phyloP scores from a whole-genome alignment of 2,888 invertebrate genomes.

The Ischnura elegans region DNA sequence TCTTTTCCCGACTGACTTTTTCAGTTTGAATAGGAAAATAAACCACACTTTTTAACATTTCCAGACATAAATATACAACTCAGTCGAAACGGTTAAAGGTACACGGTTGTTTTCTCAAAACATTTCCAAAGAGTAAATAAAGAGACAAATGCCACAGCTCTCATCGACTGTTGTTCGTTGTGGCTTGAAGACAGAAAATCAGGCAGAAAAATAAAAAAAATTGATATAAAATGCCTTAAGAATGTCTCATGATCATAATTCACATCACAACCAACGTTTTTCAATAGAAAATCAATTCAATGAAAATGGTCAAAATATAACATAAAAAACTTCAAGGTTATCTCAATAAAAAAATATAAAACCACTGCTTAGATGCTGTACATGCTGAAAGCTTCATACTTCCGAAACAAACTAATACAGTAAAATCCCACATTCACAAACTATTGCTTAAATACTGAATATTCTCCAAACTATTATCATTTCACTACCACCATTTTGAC shows the following conservation, averaged over 20 bases:
- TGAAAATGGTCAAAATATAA: conserved; percentile 18
- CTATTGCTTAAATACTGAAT: no score
- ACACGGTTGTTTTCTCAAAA: neutral
- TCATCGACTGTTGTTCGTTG: neutral
- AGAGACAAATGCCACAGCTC: neutral
- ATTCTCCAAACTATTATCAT: no score
- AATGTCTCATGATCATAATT: conserved; percentile 42
- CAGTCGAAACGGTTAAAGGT: neutral
- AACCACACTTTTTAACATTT: neutral
- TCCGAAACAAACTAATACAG: neutral
- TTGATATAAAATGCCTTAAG: conserved; percentile 9
- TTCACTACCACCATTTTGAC: no score
- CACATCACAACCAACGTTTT: conserved; percentile 40
- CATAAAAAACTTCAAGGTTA: conserved; percentile 42
- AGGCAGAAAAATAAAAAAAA: neutral
- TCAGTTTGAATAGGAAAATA: conserved; percentile 43
- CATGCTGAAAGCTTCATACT: conserved; percentile 33
- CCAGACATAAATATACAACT: conserved; percentile 32
- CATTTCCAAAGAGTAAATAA: conserved; percentile 31
- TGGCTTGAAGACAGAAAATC: neutral
- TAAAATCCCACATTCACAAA: no score
- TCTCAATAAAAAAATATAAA: conserved; percentile 54
- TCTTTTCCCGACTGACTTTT: conserved; percentile 12
- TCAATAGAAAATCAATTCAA: conserved; percentile 24
- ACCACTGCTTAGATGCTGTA: conserved; percentile 32